These are phyloP conservation scores for Enoplosus armatus DNA, from an alignment of 2,797 vertebrate species.

Conservation along the genomic window DNA sequence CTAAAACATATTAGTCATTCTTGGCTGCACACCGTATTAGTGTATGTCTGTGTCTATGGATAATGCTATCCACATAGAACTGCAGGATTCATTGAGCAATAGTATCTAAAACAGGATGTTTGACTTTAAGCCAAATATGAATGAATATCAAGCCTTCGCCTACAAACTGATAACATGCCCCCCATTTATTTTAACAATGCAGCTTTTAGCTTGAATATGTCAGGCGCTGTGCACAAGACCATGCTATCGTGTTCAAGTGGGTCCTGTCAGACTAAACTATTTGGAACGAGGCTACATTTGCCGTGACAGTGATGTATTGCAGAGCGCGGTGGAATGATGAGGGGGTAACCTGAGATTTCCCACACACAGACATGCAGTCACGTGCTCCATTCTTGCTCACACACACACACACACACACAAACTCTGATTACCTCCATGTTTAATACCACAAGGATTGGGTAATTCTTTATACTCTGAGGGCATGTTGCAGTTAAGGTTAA, in stretches of 20 bases:
- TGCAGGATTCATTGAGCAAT: conserved; percentile 8
- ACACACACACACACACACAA: conserved; percentile 21
- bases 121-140: conserved; percentile 1
- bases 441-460: conserved; percentile 37
- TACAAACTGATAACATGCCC: conserved; percentile 20
- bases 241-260: conserved; percentile 53
- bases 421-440: conserved; percentile 8
- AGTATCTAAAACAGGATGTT: conserved; percentile 6
- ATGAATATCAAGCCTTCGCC: not conserved
- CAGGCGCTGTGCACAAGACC: not conserved
- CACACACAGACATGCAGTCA: conserved; percentile 33
- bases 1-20: conserved; percentile 6
- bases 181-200: conserved; percentile 23
- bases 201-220: conserved; percentile 21
- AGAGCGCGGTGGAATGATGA: conserved; percentile 71
- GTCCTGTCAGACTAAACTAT: conserved; percentile 68
- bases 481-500: conserved; percentile 21
- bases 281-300: conserved; percentile 53
- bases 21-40: not conserved
- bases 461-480: conserved; percentile 25
- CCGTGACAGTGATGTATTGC: conserved; percentile 73
- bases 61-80: not conserved
- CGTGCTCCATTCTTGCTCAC: conserved; percentile 12
- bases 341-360: conserved; percentile 68
- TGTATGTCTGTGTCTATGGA: conserved; percentile 13